Percentiles rank a stretch among this genome's conserved stretches.
phyloP scores from a whole-genome alignment of 2,113 vertebrate species.

The Oplegnathus fasciatus region DNA sequence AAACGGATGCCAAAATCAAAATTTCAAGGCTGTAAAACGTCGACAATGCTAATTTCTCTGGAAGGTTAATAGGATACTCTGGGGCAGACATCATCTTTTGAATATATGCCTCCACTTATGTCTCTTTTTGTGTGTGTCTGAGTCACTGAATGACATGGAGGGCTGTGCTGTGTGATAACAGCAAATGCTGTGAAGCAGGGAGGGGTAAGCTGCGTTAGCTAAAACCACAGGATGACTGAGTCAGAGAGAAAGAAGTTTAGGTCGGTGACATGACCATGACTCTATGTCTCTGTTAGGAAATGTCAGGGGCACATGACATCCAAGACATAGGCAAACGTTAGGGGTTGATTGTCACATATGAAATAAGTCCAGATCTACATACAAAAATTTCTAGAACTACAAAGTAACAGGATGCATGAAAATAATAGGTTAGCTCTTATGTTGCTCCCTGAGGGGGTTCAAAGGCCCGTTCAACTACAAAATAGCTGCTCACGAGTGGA shows the following conservation, averaged over 20 bases:
- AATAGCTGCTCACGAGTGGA: neutral
- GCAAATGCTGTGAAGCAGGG: neutral
- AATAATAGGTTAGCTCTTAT: constrained; percentile 1
- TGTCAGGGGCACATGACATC: constrained; percentile 33
- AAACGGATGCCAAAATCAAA: constrained; percentile 28
- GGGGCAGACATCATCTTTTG: neutral
- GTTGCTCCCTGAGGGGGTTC: neutral
- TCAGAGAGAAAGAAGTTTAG: constrained; percentile 21
- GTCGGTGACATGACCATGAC: constrained; percentile 36
- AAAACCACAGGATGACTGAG: constrained; percentile 48
- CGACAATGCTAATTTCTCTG: constrained; percentile 46
- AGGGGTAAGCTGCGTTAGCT: neutral
- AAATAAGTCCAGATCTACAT: neutral
- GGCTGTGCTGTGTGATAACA: constrained; percentile 27
- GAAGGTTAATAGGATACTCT: constrained; percentile 39
- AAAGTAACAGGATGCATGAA: neutral
- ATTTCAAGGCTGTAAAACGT: constrained; percentile 8
- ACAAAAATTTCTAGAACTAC: neutral
- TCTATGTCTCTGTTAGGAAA: constrained; percentile 46
- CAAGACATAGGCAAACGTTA: neutral
- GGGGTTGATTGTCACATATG: neutral
- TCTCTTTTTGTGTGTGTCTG: neutral
- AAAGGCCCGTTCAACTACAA: neutral
- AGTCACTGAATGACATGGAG: constrained; percentile 6
- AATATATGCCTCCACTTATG: constrained; percentile 13